Evolutionary conservation across 2,113 vertebrate species (phyloP), one percentile per base, ranked within the genome.

Genomic region (Cheilinus undulatus): DNA sequence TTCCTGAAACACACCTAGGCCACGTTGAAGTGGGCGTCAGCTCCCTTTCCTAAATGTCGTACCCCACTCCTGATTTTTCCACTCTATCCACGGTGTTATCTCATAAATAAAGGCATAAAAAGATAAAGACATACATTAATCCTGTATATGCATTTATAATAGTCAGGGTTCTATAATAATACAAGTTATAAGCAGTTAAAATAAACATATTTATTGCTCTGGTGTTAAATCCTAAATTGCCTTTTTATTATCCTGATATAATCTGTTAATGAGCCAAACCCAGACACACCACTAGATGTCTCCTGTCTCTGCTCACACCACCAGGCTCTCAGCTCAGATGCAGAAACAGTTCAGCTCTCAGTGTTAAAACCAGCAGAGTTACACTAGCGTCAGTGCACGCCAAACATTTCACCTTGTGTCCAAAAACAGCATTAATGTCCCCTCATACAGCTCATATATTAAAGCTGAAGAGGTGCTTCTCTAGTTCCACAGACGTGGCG

Each of bases 231-330:
- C 9, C n/a, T 32, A 12, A 50, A n/a, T n/a, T n/a, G n/a, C n/a
- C n/a, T n/a, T n/a, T n/a, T 11, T 62, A 23, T 34, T 22, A 36
- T 36, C 42, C 28, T 2, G 10, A 7, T 24, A 19, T 20, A 14
- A 45, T 60, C 17, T 2, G 4, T 50, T 22, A 3, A 28, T 7
- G 32, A 49, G 22, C 42, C 43, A 27, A 62, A 58, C 69, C 72
- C 23, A 70, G 73, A 72, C 30, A 69, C 68, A 54, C 89, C 91
- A 91, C 88, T 87, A 87, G 88, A 61, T 86, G 88, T 92, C 89
- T 91, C 88, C 78, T 81, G 63, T 78, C 63, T 71, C 83, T 91
- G 63, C 83, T 36, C 23, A 50, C 71, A 69, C 52, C 54, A 66
- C 30, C 38, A 46, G 56, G n/a, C 59, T 71, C 17, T 15, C 42